phyloP scores from a whole-genome alignment of 2,797 vertebrate species.

The Channallabes apus region DNA sequence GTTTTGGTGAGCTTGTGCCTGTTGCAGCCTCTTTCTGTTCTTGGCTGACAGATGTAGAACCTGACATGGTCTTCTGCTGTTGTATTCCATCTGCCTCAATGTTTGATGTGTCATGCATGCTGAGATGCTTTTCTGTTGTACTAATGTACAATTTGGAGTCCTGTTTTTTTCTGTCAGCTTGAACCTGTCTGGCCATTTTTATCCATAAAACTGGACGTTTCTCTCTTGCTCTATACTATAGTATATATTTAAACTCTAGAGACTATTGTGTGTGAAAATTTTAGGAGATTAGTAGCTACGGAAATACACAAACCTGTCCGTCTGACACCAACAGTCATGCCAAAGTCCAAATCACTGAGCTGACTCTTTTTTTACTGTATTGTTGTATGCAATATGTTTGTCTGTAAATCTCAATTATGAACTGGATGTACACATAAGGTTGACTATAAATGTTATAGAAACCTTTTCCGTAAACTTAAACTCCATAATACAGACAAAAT shows the following conservation, averaged over 20 bases:
- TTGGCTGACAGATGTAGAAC: no score
- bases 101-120: no score
- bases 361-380: not conserved
- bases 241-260: no score
- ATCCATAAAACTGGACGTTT: not conserved
- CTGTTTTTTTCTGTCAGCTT: not conserved
- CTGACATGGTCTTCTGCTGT: no score
- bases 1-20: no score
- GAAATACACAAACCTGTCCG: not conserved
- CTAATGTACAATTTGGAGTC: no score
- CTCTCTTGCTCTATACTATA: no score
- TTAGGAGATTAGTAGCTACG: not conserved
- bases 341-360: not conserved
- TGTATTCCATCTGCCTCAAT: no score
- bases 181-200: not conserved
- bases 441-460: not conserved
- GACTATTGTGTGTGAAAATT: not conserved
- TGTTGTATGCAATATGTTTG: not conserved
- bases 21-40: no score
- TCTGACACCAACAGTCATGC: not conserved
- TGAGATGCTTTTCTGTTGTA: no score
- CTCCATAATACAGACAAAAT: not conserved
- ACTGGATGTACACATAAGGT: not conserved
- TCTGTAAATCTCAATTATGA: not conserved
- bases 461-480: not conserved